Evolutionary conservation across 2,888 invertebrate species (phyloP).

Genomic region (Orgyia antiqua): DNA sequence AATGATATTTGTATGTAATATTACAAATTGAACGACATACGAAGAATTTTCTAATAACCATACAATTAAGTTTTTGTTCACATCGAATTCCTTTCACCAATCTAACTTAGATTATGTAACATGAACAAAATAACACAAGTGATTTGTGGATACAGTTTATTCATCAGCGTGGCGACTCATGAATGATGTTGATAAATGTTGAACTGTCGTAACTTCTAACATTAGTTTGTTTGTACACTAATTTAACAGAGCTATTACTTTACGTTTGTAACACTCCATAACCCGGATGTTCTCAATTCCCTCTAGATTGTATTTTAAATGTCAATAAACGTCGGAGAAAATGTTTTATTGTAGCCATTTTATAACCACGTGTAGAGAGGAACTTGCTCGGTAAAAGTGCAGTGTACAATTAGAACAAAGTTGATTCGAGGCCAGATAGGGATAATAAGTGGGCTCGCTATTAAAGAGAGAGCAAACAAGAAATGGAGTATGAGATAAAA

Average conservation of each 20-base stretch:
- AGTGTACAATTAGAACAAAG: slow-evolving; percentile 55
- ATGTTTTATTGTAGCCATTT: slow-evolving; percentile 11
- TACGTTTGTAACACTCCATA: slow-evolving; percentile 2
- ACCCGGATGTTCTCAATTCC: slow-evolving; percentile 20
- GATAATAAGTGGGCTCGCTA: slow-evolving; percentile 47
- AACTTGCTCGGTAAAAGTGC: slow-evolving; percentile 39
- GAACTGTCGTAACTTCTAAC: slow-evolving; percentile 2
- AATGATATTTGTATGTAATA: too few relatives aligned
- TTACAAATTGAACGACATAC: slow-evolving; percentile 1
- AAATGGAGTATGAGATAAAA: slow-evolving; percentile 22
- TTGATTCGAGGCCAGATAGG: slow-evolving; percentile 54
- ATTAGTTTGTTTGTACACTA: slow-evolving; percentile 4
- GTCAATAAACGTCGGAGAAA: slow-evolving; percentile 13
- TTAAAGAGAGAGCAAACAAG: slow-evolving; percentile 56
- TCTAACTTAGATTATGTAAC: slow-evolving; percentile 13
- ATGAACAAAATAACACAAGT: slow-evolving; percentile 6
- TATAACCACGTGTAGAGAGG: slow-evolving; percentile 8
- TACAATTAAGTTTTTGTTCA: slow-evolving; percentile 11
- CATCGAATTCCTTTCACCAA: slow-evolving; percentile 20
- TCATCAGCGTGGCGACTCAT: slow-evolving; percentile 1
- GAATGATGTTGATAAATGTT: slow-evolving; percentile 7
- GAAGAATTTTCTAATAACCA: slow-evolving; percentile 15
- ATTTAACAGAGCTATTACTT: slow-evolving; percentile 1
- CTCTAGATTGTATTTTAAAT: slow-evolving; percentile 14
- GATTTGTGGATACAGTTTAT: slow-evolving; percentile 4